Conservation (phyloP, 2,113 vertebrate species). For the Pao palembangensis region DNA sequence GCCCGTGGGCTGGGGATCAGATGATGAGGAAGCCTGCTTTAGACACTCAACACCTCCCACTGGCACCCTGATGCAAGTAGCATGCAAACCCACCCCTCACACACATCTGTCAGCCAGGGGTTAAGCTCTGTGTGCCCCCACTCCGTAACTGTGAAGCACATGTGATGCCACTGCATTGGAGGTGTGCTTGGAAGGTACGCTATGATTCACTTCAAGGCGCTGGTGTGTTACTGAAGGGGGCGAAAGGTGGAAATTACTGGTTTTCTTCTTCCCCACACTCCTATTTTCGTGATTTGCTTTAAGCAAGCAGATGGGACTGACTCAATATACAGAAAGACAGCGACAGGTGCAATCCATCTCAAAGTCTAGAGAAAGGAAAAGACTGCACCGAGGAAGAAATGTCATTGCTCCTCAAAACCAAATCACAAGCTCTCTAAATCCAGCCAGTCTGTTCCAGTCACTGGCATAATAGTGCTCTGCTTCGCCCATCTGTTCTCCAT, state of each 20-base stretch:
- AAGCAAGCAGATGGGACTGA: conserved; percentile 42
- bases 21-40: conserved; percentile 76
- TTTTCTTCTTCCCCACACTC: conserved; percentile 8
- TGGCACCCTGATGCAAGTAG: conserved; percentile 77
- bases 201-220: conserved; percentile 37
- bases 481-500: conserved; percentile 55
- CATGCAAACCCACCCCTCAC: conserved; percentile 74
- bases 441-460: conserved; percentile 57
- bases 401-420: conserved; percentile 64
- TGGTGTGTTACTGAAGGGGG: conserved; percentile 24
- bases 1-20: conserved; percentile 78
- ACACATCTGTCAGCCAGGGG: conserved; percentile 66
- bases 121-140: conserved; percentile 62
- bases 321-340: conserved; percentile 31
- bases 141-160: conserved; percentile 50
- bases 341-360: conserved; percentile 52
- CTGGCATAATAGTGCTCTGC: conserved; percentile 48
- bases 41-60: conserved; percentile 75
- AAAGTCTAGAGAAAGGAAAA: conserved; percentile 37
- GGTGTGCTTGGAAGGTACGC: conserved; percentile 39
- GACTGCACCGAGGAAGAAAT: conserved; percentile 46
- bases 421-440: conserved; percentile 64
- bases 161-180: conserved; percentile 39
- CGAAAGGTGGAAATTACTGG: conserved; percentile 36
- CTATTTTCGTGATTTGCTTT: conserved; percentile 37